Evolutionary conservation across 2,888 invertebrate species (phyloP).

Genomic region (Pammene aurita): DNA sequence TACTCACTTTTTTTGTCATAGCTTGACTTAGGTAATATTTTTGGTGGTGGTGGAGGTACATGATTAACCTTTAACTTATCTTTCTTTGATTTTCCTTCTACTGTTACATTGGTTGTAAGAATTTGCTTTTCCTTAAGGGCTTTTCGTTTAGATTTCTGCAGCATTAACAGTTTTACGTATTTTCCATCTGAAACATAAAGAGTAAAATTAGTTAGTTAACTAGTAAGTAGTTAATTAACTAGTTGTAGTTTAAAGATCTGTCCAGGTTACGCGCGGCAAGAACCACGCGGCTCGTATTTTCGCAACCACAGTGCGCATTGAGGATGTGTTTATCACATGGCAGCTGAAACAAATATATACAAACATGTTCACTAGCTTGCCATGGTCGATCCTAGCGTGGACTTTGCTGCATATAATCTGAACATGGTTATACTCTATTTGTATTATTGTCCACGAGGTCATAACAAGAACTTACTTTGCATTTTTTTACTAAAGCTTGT

Average conservation of each 20-base stretch:
- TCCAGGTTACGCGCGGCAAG: too few relatives aligned
- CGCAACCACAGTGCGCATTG: too few relatives aligned
- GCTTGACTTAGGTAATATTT: slow-evolving; percentile 61
- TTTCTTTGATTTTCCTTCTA: slow-evolving; percentile 45
- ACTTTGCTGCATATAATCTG: not conserved
- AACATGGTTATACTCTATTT: not conserved
- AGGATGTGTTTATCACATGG: too few relatives aligned
- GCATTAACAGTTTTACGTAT: slow-evolving; percentile 60
- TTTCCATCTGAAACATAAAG: slow-evolving; percentile 61
- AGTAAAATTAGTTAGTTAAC: not conserved
- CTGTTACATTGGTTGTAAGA: slow-evolving; percentile 44
- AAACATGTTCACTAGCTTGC: too few relatives aligned
- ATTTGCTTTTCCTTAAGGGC: slow-evolving; percentile 49
- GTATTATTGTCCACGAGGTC: too few relatives aligned
- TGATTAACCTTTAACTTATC: slow-evolving; percentile 43
- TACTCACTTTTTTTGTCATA: slow-evolving; percentile 65
- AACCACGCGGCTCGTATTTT: too few relatives aligned
- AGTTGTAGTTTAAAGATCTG: too few relatives aligned
- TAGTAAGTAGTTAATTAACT: not conserved
- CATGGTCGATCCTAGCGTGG: too few relatives aligned
- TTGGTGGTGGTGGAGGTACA: slow-evolving; percentile 57
- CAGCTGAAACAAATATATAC: too few relatives aligned
- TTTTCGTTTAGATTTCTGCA: slow-evolving; percentile 60
- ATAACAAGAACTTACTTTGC: slow-evolving; percentile 58
- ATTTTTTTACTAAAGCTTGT: slow-evolving; percentile 60